A percentile compares a stretch with the other conserved stretches of the same genome.
These are phyloP conservation scores for Oscheius sp. DNA, from an alignment of 2,888 invertebrate genomes.

Conservation along the genomic window DNA sequence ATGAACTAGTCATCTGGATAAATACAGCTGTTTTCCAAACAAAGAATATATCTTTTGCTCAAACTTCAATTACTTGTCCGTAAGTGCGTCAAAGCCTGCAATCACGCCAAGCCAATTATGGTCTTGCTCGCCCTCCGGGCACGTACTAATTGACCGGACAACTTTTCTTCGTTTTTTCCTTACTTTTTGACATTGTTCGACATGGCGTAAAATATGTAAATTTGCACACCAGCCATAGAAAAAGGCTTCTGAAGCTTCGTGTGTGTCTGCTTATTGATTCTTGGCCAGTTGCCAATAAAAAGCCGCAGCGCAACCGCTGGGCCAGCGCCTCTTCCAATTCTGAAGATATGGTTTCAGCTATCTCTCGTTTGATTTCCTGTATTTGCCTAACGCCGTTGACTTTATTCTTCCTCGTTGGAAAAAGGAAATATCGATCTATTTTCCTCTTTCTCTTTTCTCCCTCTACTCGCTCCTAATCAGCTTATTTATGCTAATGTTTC, in stretches of 20 bases:
- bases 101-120: conserved; percentile 15
- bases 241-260: conserved; percentile 7
- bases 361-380: not conserved
- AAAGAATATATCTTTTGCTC: not conserved
- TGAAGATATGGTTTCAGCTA: conserved; percentile 1
- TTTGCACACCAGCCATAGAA: conserved; percentile 15
- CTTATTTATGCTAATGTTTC: not conserved
- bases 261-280: conserved; percentile 27
- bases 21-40: not conserved
- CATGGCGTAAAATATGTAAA: conserved; percentile 26
- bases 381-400: not conserved
- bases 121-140: not conserved
- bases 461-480: too few species aligned
- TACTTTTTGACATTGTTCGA: too few species aligned
- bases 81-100: conserved; percentile 9
- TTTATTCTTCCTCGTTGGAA: not conserved
- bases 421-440: too few species aligned
- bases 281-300: conserved; percentile 31
- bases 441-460: not conserved
- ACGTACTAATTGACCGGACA: conserved; percentile 12
- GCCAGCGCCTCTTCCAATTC: conserved; percentile 15
- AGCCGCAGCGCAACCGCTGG: conserved; percentile 19
- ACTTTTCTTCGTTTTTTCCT: too few species aligned
- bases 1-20: too few species aligned
- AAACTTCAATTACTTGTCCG: not conserved